Evolutionary conservation across 2,888 invertebrate species (phyloP), one percentile per base, ranked within the genome.

Genomic region (Arge pagana): DNA sequence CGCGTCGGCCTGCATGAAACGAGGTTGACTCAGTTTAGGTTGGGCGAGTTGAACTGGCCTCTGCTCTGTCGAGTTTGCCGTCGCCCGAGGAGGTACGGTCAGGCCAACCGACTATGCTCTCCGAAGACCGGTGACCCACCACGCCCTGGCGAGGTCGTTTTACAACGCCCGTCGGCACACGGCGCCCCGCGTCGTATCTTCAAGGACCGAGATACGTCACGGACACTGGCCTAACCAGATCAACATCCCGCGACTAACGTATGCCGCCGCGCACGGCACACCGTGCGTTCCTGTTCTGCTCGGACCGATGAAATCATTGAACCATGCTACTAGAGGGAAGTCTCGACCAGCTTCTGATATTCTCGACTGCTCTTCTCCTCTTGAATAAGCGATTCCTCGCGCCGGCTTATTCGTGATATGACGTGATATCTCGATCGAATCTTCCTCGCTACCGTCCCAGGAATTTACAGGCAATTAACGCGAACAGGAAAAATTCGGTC

Each of bases 121-220:
- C 64, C 59, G 62, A 66, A 68, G 64, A 69, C 66, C 70, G 71
- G 70, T 74, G 74, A 74, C 73, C 73, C 63, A 71, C 74, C 74
- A 73, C 74, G 71, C 74, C 74, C 72, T 72, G 69, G 63, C 67
- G 69, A 73, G 73, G 74, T 72, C 72, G 70, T 70, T 67, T 66
- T 65, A 70, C 71, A 69, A 66, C 65, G 65, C 68, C 68, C 66
- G 37, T 58, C 60, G 58, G 59, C 55, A 57, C 57, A 54, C 52
- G 54, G 59, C 64, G 60, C 61, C 60, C 65, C 57, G 51, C 53
- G 53, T 57, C 63, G 58, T 61, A 59, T 64, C 59, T 55, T 54
- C 60, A 67, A 62, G 64, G 68, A 70, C 68, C 70, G 64, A 63
- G 66, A 65, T 64, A 61, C 36, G 62, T 65, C 62, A 59, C 61